Conservation (phyloP, 1,140 invertebrate genomes). For the Berghia stephanieae region DNA sequence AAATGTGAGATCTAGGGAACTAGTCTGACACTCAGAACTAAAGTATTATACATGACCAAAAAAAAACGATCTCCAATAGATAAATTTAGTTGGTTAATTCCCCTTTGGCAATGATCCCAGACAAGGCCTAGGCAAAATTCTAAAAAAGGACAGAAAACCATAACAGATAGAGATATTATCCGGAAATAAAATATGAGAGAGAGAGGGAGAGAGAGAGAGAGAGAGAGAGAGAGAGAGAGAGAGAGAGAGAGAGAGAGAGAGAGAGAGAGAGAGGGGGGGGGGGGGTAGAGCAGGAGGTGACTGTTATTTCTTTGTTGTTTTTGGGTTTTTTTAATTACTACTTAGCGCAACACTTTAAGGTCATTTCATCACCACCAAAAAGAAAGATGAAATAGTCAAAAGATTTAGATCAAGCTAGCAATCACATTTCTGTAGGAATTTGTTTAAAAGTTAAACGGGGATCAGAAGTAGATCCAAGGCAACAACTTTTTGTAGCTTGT, state of each 20-base stretch:
- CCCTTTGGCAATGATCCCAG: not conserved
- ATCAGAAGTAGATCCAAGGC: too few species aligned
- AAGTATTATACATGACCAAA: too few species aligned
- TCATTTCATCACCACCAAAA: too few species aligned
- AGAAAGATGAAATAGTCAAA: slow-evolving; percentile 1
- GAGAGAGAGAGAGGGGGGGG: not conserved
- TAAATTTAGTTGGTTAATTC: too few species aligned
- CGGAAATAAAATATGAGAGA: slow-evolving; percentile 3
- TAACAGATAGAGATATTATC: not conserved
- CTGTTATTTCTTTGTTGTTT: too few species aligned
- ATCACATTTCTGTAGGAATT: not conserved
- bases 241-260: not conserved
- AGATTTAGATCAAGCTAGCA: not conserved
- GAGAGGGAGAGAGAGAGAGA: not conserved
- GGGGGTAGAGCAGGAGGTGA: not conserved
- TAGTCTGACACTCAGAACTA: not conserved
- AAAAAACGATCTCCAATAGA: too few species aligned
- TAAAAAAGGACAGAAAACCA: not conserved
- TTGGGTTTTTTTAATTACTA: too few species aligned
- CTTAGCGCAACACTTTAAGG: too few species aligned
- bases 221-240: not conserved
- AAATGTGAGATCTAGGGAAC: not conserved
- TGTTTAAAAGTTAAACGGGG: not conserved
- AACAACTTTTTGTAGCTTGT: too few species aligned
- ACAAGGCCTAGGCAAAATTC: not conserved